Base-by-base conservation (phyloP, 2,113 vertebrate species). In the Epinephelus lanceolatus region DNA sequence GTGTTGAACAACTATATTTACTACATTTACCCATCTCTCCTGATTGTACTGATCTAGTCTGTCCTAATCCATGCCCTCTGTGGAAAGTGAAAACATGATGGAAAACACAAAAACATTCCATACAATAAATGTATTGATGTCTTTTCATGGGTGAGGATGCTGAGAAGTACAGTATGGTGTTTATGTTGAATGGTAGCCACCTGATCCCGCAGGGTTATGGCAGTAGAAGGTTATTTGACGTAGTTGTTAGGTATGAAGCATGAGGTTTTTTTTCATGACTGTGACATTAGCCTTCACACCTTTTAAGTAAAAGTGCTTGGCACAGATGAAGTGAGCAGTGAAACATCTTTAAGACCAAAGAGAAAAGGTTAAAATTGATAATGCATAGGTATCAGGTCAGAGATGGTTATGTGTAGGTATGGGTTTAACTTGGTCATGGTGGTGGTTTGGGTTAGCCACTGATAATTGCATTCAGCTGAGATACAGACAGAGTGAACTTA, bases 51-150 rank as follows among this genome's bases (percentile, higher is more conserved):
- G 3, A 72, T 27, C 9, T 42, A 37, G 21, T 78, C 37, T 65
- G 65, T 83, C 83, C 83, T 45, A 75, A 84, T 78, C 27, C 77
- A 75, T 76, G 71, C 60, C 67, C n/a, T 80, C 25, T 83, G 81
- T 81, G 72, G 59, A 92, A 86, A 89, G 82, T 91, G 81, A 45
- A 90, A 81, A 88, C 45, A 85, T 73, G 56, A 86, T 91, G 83
- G 90, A 80, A 78, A 78, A 77, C 61, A 84, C n/a, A 87, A 83
- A 90, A 87, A 81, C 62, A 87, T 77, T 71, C 55, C 76, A 82
- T 77, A 87, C 40, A 61, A 60, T 14, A 66, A 60, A 79, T 83
- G 68, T 71, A 71, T 81, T 33, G 66, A 75, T 86, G 83, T 79
- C 13, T 87, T 88, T 80, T 62, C 14, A 85, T 57, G 57, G 69